Evolutionary conservation across 1,140 invertebrate genomes (phyloP).

Genomic region (Myzus persicae): DNA sequence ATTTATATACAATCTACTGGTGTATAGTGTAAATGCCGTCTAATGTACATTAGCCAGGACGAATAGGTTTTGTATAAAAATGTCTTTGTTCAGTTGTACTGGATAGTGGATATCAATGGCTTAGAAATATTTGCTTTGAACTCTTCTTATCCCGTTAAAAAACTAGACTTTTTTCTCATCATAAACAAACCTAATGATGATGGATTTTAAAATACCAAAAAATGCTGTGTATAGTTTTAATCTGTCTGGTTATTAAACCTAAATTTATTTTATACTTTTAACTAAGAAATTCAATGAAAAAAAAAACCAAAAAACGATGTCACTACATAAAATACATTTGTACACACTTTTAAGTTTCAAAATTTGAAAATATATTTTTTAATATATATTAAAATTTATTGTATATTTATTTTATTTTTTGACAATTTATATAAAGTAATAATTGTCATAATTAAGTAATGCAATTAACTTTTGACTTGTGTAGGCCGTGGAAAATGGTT

Average conservation of each 20-base stretch:
- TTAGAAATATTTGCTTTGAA: constrained; percentile 26
- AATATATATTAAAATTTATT: background rate
- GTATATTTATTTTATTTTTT: background rate
- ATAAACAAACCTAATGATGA: background rate
- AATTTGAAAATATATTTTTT: background rate
- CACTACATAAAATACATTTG: background rate
- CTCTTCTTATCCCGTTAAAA: background rate
- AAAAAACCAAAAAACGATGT: background rate
- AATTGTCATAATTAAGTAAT: background rate
- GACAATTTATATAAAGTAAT: background rate
- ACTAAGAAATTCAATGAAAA: background rate
- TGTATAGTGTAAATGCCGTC: constrained; percentile 23
- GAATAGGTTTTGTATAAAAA: constrained; percentile 36
- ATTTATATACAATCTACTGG: constrained; percentile 44
- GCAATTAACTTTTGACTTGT: constrained; percentile 9
- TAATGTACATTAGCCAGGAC: constrained; percentile 49
- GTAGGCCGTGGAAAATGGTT: background rate
- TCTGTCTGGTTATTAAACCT: background rate
- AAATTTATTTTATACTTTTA: background rate
- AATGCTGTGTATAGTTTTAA: background rate
- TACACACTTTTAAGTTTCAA: background rate
- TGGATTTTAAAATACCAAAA: background rate
- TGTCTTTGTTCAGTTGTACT: background rate
- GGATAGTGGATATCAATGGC: background rate
- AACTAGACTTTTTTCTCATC: background rate